Evolutionary conservation across 2,797 vertebrate genomes (phyloP).

Genomic region (Betta splendens): DNA sequence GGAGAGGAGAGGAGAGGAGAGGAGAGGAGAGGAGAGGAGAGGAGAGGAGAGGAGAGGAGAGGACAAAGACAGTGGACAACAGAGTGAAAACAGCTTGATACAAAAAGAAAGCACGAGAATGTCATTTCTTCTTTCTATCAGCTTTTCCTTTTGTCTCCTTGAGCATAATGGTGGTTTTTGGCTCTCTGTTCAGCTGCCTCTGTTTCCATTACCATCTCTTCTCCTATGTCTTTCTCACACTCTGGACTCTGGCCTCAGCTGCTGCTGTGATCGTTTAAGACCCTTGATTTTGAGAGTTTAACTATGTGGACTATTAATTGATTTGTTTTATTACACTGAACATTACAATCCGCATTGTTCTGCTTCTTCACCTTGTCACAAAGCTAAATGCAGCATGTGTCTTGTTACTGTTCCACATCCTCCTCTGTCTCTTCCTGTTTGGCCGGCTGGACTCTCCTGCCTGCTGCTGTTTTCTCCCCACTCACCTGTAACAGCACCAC

Average conservation of each 20-base stretch:
- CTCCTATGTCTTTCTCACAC: constrained; percentile 2
- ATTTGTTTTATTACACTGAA: too few relatives aligned
- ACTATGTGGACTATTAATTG: too few relatives aligned
- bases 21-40: constrained; percentile 40
- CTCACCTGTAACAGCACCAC: too few relatives aligned
- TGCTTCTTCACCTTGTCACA: background rate
- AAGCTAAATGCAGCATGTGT: background rate
- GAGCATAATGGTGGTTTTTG: constrained; percentile 11
- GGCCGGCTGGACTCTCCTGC: too few relatives aligned
- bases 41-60: constrained; percentile 24
- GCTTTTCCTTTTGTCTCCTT: constrained; percentile 23
- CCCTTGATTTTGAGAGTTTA: too few relatives aligned
- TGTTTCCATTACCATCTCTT: constrained; percentile 19
- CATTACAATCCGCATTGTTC: background rate
- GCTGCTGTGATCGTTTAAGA: background rate
- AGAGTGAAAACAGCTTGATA: constrained; percentile 11
- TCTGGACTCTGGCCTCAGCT: constrained; percentile 3
- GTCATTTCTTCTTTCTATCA: constrained; percentile 8
- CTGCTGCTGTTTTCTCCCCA: too few relatives aligned
- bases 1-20: constrained; percentile 43
- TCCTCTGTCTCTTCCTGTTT: too few relatives aligned
- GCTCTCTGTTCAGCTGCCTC: constrained; percentile 15
- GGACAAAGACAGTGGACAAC: constrained; percentile 21
- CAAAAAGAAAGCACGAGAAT: constrained; percentile 20
- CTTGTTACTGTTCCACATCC: too few relatives aligned